A percentile compares a stretch with the other conserved stretches of the same genome.
Evolutionary conservation across 2,888 invertebrate species (phyloP).

Genomic region (Drosophila imparisetae): DNA sequence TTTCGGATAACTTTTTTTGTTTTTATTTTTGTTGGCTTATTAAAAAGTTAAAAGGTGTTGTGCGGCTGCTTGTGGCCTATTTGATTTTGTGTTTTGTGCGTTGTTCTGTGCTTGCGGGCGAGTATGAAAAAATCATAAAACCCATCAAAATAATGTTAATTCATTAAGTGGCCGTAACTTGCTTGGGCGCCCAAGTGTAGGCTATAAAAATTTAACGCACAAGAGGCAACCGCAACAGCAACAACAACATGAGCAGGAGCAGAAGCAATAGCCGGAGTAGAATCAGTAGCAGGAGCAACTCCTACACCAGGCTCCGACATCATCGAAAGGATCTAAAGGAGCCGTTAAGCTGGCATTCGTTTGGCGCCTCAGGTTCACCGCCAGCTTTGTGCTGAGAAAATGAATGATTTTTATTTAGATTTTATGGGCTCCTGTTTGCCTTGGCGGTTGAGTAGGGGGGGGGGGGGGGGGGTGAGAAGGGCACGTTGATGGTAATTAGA

Average conservation of each 20-base stretch:
- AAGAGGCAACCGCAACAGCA: slow-evolving; percentile 53
- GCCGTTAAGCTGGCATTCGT: slow-evolving; percentile 31
- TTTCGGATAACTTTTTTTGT: slow-evolving; percentile 7
- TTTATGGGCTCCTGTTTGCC: slow-evolving; percentile 62
- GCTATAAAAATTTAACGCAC: slow-evolving; percentile 77
- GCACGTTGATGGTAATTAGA: slow-evolving; percentile 69
- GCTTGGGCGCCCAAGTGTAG: slow-evolving; percentile 74
- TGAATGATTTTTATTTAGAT: slow-evolving; percentile 81
- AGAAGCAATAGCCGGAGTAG: not conserved
- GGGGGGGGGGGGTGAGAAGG: not conserved
- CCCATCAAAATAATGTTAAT: slow-evolving; percentile 80
- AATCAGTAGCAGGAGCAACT: not conserved
- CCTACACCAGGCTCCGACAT: slow-evolving; percentile 15
- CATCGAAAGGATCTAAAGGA: slow-evolving; percentile 49
- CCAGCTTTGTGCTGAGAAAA: slow-evolving; percentile 59
- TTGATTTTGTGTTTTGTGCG: slow-evolving; percentile 27
- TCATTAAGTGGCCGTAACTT: slow-evolving; percentile 80
- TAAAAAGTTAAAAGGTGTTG: slow-evolving; percentile 65
- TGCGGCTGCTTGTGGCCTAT: slow-evolving; percentile 27
- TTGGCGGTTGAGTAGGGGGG: not conserved
- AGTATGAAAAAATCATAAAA: slow-evolving; percentile 69
- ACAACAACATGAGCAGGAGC: slow-evolving; percentile 16
- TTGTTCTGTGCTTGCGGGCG: slow-evolving; percentile 16
- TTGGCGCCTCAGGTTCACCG: slow-evolving; percentile 50
- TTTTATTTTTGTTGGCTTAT: slow-evolving; percentile 67